Evolutionary conservation across 64 coral and sea anemone genomes (phyloP).

Genomic region (Actinia tenebrosa): DNA sequence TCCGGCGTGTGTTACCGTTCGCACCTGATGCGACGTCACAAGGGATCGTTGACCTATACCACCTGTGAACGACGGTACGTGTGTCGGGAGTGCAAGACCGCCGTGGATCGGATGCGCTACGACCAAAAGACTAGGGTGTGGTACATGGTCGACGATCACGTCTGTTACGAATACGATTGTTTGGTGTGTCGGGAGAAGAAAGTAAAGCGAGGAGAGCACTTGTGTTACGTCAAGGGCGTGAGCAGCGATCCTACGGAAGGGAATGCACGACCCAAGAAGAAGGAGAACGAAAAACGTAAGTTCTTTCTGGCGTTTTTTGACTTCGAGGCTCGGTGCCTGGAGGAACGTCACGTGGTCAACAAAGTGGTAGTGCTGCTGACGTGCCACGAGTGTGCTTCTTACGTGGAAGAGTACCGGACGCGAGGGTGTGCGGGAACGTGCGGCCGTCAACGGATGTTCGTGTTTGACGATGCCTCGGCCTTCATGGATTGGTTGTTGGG

Average conservation of each 20-base stretch:
- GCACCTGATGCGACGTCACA: no score
- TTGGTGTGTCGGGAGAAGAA: background rate
- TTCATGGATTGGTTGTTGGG: conserved; percentile 11
- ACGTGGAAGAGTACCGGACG: background rate
- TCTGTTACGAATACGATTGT: background rate
- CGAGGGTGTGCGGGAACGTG: background rate
- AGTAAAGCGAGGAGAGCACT: background rate
- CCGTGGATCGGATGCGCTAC: no score
- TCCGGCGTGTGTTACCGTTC: no score
- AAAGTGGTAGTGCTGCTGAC: background rate
- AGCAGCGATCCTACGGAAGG: background rate
- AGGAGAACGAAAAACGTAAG: no score
- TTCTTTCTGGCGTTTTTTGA: conserved; percentile 11
- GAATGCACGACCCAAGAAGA: fast-evolving
- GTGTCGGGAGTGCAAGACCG: no score
- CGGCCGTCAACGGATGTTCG: background rate
- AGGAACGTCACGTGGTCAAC: background rate
- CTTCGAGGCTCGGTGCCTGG: background rate
- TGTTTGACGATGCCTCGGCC: background rate
- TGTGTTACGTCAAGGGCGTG: background rate
- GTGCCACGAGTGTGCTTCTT: background rate
- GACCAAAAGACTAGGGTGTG: no score
- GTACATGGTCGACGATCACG: background rate
- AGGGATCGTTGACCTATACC: no score
- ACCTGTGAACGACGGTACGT: no score